A percentile compares a stretch with the other conserved stretches of the same genome.
Evolutionary conservation across 2,888 invertebrate species (phyloP).

Genomic region (Athalia cordata): DNA sequence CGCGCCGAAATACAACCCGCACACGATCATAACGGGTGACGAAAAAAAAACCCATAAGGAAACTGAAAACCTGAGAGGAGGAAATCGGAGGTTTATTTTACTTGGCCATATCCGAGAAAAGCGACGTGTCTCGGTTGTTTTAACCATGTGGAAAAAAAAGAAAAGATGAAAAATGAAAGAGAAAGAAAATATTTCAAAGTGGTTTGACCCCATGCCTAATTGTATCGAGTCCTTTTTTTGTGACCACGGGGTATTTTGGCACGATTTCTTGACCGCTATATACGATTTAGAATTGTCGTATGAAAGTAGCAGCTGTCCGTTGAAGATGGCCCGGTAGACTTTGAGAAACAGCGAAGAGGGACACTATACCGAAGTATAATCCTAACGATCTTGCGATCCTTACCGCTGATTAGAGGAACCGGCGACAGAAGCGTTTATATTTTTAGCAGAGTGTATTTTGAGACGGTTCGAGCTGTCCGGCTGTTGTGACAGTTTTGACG

Average conservation of each 20-base stretch:
- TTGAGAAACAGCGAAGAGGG: slow-evolving; percentile 16
- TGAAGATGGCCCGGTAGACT: slow-evolving; percentile 29
- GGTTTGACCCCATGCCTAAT: too few species aligned
- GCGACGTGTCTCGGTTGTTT: neutral
- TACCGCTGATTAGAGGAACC: slow-evolving; percentile 46
- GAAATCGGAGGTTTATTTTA: neutral
- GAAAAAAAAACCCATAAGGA: neutral
- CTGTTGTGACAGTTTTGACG: slow-evolving; percentile 47
- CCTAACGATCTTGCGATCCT: slow-evolving; percentile 49
- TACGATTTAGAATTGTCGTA: slow-evolving; percentile 7
- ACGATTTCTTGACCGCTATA: too few species aligned
- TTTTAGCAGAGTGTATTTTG: slow-evolving; percentile 47
- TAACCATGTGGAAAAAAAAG: too few species aligned
- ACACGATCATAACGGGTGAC: slow-evolving; percentile 27
- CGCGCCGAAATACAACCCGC: slow-evolving; percentile 44
- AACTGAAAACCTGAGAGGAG: neutral
- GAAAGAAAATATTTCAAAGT: too few species aligned
- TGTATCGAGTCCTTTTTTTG: too few species aligned
- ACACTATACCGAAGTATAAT: slow-evolving; percentile 20
- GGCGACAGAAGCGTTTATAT: slow-evolving; percentile 47
- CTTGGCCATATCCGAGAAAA: neutral
- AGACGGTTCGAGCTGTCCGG: slow-evolving; percentile 41
- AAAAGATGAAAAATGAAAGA: too few species aligned
- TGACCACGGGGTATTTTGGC: too few species aligned
- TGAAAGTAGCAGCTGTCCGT: slow-evolving; percentile 37